Percentiles rank a stretch among this genome's conserved stretches.
These are phyloP conservation scores for Halcyon smyrnensis DNA, from an alignment of 2,797 vertebrate genomes.

Conservation along the genomic window DNA sequence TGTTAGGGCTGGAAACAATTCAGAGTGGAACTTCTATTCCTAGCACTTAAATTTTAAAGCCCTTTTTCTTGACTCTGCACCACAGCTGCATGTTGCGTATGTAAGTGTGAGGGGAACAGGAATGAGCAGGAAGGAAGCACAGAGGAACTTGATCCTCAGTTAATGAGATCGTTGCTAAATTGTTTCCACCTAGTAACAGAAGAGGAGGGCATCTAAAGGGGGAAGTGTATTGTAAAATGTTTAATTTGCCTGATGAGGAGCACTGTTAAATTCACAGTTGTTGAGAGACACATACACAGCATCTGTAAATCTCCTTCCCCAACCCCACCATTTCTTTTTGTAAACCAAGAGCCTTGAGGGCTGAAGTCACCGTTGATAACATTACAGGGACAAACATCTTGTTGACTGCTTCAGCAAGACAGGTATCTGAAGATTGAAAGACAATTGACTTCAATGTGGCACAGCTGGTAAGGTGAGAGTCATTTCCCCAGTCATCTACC, in stretches of 20 bases:
- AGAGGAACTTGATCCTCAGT: neutral
- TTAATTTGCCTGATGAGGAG: neutral
- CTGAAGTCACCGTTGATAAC: neutral
- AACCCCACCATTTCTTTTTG: neutral
- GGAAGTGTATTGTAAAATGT: neutral
- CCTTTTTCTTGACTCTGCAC: neutral
- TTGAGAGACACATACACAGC: neutral
- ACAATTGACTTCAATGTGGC: neutral
- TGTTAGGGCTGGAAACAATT: neutral
- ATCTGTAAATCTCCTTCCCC: neutral
- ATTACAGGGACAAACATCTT: neutral
- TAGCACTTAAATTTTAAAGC: neutral
- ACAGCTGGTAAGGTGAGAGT: neutral
- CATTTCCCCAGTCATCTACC: neutral
- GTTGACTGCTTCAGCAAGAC: neutral
- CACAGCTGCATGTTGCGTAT: neutral
- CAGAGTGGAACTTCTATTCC: neutral
- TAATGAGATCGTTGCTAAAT: neutral
- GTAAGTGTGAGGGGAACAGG: neutral
- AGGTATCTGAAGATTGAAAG: neutral
- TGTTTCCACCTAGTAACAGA: slow-evolving; percentile 7
- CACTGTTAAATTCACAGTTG: neutral
- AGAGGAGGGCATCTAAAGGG: neutral
- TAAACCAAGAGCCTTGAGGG: neutral
- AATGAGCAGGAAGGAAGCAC: slow-evolving; percentile 22